phyloP scores from a whole-genome alignment of 2,113 vertebrate genomes.

The Glareola pratincola region DNA sequence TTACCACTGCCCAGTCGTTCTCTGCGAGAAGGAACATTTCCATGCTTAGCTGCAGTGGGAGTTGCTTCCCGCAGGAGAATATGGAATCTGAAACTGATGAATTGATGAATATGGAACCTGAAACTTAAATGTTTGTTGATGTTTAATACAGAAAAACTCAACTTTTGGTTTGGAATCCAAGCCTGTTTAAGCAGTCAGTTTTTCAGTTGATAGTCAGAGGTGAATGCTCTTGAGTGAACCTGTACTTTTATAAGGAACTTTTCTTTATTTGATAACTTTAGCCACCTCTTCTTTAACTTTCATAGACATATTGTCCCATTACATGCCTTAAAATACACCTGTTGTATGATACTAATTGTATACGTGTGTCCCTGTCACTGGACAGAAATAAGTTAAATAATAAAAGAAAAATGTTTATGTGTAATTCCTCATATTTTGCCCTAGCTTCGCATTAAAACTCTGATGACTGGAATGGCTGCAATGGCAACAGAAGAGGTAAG shows the following conservation, averaged over 20 bases:
- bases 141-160: background rate
- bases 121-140: background rate
- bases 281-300: background rate
- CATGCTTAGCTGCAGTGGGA: background rate
- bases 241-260: background rate
- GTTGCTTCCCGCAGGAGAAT: background rate
- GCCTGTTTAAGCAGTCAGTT: background rate
- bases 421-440: background rate
- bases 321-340: background rate
- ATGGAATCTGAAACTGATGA: background rate
- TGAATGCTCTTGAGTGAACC: background rate
- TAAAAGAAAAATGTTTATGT: background rate
- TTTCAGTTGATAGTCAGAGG: background rate
- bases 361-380: background rate
- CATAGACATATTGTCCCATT: background rate
- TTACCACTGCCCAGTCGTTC: background rate
- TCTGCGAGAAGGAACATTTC: background rate
- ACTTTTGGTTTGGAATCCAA: background rate
- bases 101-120: background rate
- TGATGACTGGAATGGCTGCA: conserved; percentile 95
- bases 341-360: background rate
- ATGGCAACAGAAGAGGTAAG: conserved; percentile 91
- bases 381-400: background rate
- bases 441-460: conserved; percentile 85
- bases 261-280: background rate